phyloP scores from a whole-genome alignment of 2,888 invertebrate species.

The Netelia melanura region DNA sequence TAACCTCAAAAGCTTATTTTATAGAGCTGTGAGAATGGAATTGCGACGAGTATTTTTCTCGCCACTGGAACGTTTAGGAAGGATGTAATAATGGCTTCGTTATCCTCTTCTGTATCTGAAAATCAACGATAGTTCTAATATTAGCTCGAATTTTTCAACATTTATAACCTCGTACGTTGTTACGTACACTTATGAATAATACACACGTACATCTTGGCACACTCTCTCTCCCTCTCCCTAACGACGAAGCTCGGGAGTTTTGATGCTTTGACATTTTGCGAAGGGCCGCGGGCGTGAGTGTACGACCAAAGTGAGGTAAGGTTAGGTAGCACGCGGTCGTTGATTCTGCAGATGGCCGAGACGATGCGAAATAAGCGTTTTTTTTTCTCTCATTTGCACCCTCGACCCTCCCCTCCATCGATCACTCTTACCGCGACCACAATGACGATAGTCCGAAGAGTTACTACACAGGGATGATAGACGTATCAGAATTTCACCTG shows the following conservation, averaged over 20 bases:
- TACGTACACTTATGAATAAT: background rate
- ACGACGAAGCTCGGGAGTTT: constrained; percentile 41
- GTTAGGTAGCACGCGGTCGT: constrained; percentile 18
- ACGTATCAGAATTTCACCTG: too few species aligned
- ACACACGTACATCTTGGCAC: background rate
- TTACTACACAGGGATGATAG: background rate
- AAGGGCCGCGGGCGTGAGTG: constrained; percentile 43
- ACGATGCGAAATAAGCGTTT: background rate
- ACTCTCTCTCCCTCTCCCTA: background rate
- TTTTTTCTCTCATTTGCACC: constrained; percentile 2
- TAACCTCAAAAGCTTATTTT: constrained; percentile 4
- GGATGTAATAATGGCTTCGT: background rate
- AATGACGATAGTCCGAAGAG: background rate
- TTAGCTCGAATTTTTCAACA: background rate
- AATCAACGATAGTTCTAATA: background rate
- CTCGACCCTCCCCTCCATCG: background rate
- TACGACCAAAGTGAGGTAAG: background rate
- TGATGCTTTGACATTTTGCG: constrained; percentile 65
- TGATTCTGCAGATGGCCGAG: constrained; percentile 17
- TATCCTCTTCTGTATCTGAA: background rate
- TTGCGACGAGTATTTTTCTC: constrained; percentile 7
- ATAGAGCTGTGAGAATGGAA: background rate
- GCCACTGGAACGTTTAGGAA: background rate
- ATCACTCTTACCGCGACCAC: background rate
- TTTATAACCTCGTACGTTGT: constrained; percentile 6